Percentiles rank a stretch among this genome's conserved stretches.
Evolutionary conservation across 2,888 invertebrate genomes (phyloP).

Genomic region (Conus canariensis): DNA sequence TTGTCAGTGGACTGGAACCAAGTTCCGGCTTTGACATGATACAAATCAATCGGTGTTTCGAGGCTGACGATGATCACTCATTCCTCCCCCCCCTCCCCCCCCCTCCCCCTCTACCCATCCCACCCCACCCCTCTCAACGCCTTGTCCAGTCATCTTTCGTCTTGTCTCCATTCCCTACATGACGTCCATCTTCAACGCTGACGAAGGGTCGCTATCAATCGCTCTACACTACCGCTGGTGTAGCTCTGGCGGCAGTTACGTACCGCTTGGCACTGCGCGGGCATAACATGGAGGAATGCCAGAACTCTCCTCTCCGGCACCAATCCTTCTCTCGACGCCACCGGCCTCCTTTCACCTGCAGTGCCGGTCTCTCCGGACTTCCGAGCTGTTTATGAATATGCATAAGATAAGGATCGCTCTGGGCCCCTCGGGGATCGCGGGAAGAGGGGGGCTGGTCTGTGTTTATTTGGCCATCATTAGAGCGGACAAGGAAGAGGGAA

Average conservation of each 20-base stretch:
- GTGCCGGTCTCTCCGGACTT: neutral
- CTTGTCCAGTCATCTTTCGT: neutral
- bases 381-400: constrained; percentile 27
- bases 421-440: neutral
- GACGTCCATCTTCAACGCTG: neutral
- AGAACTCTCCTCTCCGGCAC: too few species aligned
- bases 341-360: neutral
- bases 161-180: neutral
- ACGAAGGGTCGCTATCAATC: neutral
- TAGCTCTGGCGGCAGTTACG: neutral
- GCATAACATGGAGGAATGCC: too few species aligned
- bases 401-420: constrained; percentile 27
- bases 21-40: too few species aligned
- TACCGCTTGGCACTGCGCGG: too few species aligned
- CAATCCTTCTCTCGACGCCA: too few species aligned
- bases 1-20: too few species aligned
- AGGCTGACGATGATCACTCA: too few species aligned
- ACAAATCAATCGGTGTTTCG: too few species aligned
- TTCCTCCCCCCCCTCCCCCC: too few species aligned
- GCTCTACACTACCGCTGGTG: neutral
- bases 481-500: neutral
- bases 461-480: constrained; percentile 31
- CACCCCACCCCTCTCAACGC: too few species aligned
- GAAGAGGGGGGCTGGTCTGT: neutral
- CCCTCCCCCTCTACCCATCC: too few species aligned